These are phyloP conservation scores for Chelonus formosanus DNA, from an alignment of 2,888 invertebrate species.

Conservation along the genomic window DNA sequence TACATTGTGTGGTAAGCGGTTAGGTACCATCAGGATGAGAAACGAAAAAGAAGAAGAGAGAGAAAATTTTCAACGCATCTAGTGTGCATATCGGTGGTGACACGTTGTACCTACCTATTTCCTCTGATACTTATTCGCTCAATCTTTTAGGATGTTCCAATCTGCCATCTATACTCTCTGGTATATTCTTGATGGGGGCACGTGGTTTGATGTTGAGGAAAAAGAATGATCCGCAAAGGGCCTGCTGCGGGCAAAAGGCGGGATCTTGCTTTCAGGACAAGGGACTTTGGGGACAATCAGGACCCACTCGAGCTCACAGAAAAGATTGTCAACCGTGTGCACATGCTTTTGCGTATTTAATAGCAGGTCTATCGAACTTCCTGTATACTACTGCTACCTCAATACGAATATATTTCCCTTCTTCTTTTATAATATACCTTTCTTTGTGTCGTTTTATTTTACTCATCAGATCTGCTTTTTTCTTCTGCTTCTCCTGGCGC, in stretches of 20 bases:
- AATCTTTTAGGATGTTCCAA: slow-evolving; percentile 5
- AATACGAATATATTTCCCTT: slow-evolving; percentile 14
- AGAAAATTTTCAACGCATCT: slow-evolving; percentile 4
- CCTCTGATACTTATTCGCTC: slow-evolving; percentile 21
- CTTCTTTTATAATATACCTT: slow-evolving; percentile 7
- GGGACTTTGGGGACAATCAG: slow-evolving; percentile 26
- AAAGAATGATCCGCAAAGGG: slow-evolving; percentile 16
- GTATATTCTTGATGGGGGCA: background rate
- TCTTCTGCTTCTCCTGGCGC: slow-evolving; percentile 26
- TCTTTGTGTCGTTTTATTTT: slow-evolving; percentile 17
- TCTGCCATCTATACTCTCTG: slow-evolving; percentile 16
- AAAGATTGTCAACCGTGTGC: slow-evolving; percentile 52
- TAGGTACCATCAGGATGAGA: background rate
- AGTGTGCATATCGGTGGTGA: slow-evolving; percentile 30
- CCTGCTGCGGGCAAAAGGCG: slow-evolving; percentile 32
- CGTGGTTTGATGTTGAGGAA: background rate
- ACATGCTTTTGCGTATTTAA: slow-evolving; percentile 44
- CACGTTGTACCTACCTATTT: slow-evolving; percentile 32
- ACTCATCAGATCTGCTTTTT: slow-evolving; percentile 20
- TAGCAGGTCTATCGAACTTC: slow-evolving; percentile 54
- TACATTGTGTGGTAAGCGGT: slow-evolving; percentile 19
- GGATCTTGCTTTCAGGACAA: slow-evolving; percentile 3
- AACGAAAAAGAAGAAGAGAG: background rate
- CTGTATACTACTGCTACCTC: slow-evolving; percentile 40
- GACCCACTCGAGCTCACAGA: slow-evolving; percentile 34